Evolutionary conservation across 2,797 vertebrate species (phyloP).

Genomic region (Sylvilagus floridanus): DNA sequence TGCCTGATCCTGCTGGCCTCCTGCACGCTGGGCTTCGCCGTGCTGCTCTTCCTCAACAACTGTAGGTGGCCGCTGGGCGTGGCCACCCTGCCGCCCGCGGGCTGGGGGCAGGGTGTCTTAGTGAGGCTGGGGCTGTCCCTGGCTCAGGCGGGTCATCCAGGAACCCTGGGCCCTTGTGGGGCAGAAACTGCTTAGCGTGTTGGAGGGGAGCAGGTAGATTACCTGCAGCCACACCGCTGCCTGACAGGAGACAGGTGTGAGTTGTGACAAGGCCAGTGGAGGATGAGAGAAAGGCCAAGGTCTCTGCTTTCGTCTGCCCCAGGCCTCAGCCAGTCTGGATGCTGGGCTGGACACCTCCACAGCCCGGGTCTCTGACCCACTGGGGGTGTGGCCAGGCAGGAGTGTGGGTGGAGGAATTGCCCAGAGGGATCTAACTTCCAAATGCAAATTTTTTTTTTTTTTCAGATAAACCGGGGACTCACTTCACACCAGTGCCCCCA

Average conservation of each 20-base stretch:
- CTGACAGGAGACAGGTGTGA: not conserved
- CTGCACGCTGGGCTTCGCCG: slow-evolving; percentile 95
- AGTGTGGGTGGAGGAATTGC: not conserved
- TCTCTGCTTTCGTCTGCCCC: not conserved
- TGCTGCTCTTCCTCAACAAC: slow-evolving; percentile 98
- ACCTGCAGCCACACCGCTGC: not conserved
- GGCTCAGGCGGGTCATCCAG: not conserved
- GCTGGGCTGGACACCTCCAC: not conserved
- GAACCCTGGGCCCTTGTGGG: not conserved
- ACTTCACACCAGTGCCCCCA: slow-evolving; percentile 84
- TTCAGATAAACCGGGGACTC: slow-evolving; percentile 89
- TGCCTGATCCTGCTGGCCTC: slow-evolving; percentile 98
- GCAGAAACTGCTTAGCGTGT: not conserved
- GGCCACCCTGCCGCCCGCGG: not conserved
- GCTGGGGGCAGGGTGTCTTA: not conserved
- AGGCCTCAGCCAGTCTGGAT: not conserved
- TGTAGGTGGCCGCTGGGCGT: slow-evolving; percentile 91
- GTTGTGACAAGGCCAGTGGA: not conserved
- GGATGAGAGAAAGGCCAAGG: not conserved
- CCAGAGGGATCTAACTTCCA: slow-evolving; percentile 8
- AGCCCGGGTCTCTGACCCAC: not conserved
- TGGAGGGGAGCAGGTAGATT: not conserved
- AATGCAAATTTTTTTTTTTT: not conserved
- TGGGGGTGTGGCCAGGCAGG: not conserved
- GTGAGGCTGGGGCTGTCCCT: not conserved